A percentile compares a stretch with the other conserved stretches of the same genome.
These are phyloP conservation scores for Hanleya hanleyi DNA, from an alignment of 2,888 invertebrate genomes.

Conservation along the genomic window DNA sequence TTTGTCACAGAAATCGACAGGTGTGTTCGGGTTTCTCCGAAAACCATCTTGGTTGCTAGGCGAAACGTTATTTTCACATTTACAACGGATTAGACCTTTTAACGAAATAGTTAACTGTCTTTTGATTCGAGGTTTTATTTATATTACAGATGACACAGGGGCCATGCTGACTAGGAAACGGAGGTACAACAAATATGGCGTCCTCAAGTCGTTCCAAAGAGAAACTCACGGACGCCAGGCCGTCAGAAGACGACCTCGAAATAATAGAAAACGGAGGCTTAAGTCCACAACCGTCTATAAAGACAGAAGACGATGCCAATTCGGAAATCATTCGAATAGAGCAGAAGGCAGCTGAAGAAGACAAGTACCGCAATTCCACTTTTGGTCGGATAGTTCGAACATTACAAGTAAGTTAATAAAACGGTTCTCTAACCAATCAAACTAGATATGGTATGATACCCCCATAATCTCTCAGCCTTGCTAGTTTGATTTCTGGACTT, in stretches of 20 bases:
- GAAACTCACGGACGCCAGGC: conserved; percentile 43
- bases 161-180: conserved; percentile 5
- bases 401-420: conserved; percentile 53
- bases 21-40: no score
- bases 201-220: conserved; percentile 37
- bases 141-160: background rate
- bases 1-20: no score
- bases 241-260: conserved; percentile 49
- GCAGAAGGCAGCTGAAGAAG: conserved; percentile 51
- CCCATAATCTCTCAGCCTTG: no score
- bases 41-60: no score
- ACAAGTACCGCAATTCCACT: conserved; percentile 40
- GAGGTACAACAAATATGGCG: conserved; percentile 22
- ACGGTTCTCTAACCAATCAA: background rate
- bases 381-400: conserved; percentile 59
- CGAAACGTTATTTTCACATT: no score
- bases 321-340: conserved; percentile 68
- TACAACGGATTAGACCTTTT: no score
- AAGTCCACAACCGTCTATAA: conserved; percentile 57
- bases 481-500: no score
- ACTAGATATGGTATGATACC: background rate
- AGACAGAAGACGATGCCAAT: conserved; percentile 61
- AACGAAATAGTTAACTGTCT: no score
- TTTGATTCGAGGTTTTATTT: background rate
- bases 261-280: conserved; percentile 64